Base-by-base conservation (phyloP, 2,888 invertebrate genomes). In the Drosophila affinis region DNA sequence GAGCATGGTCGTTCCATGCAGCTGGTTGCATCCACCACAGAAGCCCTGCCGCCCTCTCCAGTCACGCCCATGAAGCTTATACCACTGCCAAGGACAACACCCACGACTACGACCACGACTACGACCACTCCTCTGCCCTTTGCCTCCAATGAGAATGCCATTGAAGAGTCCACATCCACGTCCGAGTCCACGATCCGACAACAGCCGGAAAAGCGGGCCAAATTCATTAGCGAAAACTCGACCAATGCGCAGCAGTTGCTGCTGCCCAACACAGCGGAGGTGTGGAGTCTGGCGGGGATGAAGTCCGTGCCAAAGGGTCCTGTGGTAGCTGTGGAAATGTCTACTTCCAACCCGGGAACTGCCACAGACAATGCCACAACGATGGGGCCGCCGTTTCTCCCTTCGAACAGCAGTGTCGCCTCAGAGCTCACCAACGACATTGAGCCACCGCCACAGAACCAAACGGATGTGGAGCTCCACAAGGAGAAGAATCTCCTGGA, bases 241-340 rank as follows among this genome's bases (percentile, higher is more conserved):
- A 91, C 90, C 39, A 91, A 90, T 76, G 80, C 87, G 12, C 89
- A 91, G 29, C 88, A 91, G 62, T 68, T 91, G 48, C 83, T 79
- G 27, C 64, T 91, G 52, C 91, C 92, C 34, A 89, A 90, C 65
- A 80, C 76, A 17, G 89, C 90, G 1, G 92, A 91, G 39, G 90
- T 85, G 1, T 92, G 92, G 91, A 89, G 90, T 34, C 72, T 92
- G 58, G 91, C 90, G 0, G 84, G 87, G 10, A 86, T 91, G 87
- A 91, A 91, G 83, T 72, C 83, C 45, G 83, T 90, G 56, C 89
- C 89, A 34, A 67, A 69, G 62, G 56, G 18, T 9, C 56, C 51
- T 3, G 18, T 32, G 7, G 29, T 9, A 10, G n/a, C 64, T 9
- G 18, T 61, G 39, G 39, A 6, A 5, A 7, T 3, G 3, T 3